Evolutionary conservation across 2,113 vertebrate genomes (phyloP), one percentile per base, ranked within the genome.

Genomic region (Tyto alba): DNA sequence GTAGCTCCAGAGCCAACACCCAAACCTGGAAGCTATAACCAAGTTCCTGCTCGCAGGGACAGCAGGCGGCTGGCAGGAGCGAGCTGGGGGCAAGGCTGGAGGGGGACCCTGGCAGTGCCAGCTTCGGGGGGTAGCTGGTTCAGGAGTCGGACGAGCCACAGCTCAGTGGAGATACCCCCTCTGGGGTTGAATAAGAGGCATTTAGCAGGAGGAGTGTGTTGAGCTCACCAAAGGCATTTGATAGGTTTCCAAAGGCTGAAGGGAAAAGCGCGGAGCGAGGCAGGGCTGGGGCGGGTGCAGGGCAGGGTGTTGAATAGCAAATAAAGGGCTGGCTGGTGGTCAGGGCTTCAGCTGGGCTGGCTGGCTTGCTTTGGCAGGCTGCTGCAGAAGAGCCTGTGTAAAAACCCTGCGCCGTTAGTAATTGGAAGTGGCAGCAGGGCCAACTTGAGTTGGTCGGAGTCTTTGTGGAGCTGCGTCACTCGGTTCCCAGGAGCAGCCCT

Each of bases 391-490:
- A 38, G 56, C 38, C 55, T 9, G 15, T 25, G 48, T 32, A 10
- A 15, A 29, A 76, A 68, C 50, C 2, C 11, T 0, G 3, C 4
- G 4, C 36, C 0, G 0, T 26, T 57, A 55, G 77, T 67, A 11
- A 53, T 6, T 22, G 89, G 71, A 72, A 0, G 75, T 80, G 90
- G 68, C 72, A 88, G 55, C 41, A 16, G 32, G 0, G 0, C 23
- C 27, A 78, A 19, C 59, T 45, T 0, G 2, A 8, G 7, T 15
- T 0, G 0, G 43, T 26, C 7, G 4, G 45, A 56, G 36, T n/a
- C 43, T 25, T 9, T 16, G 45, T 30, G 69, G 67, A 79, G 69
- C 78, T 40, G 40, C n/a, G 15, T 57, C 25, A 0, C 36, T 34
- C 0, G 0, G 30, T 13, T 64, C 36, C 64, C 1, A 0, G 29